Conservation (phyloP, 2,888 invertebrate species). For the Troides aeacus region DNA sequence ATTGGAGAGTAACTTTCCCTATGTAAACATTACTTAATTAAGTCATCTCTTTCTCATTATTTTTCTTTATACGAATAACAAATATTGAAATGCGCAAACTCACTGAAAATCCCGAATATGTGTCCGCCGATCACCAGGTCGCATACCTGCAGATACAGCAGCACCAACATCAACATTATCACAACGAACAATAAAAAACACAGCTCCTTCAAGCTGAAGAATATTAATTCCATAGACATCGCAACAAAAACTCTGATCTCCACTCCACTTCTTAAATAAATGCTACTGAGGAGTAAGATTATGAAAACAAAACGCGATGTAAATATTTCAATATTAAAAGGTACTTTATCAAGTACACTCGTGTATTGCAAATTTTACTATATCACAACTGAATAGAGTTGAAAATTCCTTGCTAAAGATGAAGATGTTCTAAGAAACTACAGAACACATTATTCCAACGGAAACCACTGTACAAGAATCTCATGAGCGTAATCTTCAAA, state of each 20-base stretch:
- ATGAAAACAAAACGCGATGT: slow-evolving; percentile 16
- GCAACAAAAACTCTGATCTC: too few relatives aligned
- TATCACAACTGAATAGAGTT: not conserved
- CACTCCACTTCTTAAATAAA: too few relatives aligned
- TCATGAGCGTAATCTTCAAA: slow-evolving; percentile 28
- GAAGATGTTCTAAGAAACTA: not conserved
- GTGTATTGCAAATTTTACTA: not conserved
- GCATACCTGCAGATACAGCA: slow-evolving; percentile 61
- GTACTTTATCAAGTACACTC: not conserved
- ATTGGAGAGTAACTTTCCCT: too few relatives aligned
- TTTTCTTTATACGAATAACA: too few relatives aligned
- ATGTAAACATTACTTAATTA: too few relatives aligned
- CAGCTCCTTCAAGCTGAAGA: slow-evolving; percentile 45
- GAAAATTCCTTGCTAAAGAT: not conserved
- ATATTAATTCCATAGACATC: slow-evolving; percentile 18
- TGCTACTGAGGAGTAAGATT: not conserved
- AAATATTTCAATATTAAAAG: not conserved
- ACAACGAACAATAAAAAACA: slow-evolving; percentile 53
- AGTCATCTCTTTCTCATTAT: too few relatives aligned
- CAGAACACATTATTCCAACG: slow-evolving; percentile 14
- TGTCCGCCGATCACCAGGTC: slow-evolving; percentile 57
- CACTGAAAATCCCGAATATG: slow-evolving; percentile 59
- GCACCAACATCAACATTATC: slow-evolving; percentile 49
- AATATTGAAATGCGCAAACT: slow-evolving; percentile 41
- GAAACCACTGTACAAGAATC: too few relatives aligned